Evolutionary conservation across 2,797 vertebrate species (phyloP), one percentile per base, ranked within the genome.

Genomic region (Pseudochirops corinnae): DNA sequence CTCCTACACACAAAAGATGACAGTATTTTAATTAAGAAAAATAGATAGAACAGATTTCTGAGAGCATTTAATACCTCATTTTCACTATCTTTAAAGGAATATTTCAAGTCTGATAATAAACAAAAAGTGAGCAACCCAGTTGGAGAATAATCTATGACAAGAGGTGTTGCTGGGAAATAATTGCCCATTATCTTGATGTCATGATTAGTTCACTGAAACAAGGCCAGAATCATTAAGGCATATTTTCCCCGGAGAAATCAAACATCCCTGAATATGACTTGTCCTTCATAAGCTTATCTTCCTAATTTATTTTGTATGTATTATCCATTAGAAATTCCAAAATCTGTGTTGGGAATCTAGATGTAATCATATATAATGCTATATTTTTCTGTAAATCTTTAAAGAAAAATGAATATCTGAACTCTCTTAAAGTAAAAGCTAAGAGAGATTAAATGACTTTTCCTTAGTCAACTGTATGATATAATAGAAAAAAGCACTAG

Each of bases 231-330:
- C 93, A 11, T 21, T 90, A 95, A 11, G 5, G 5, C 14, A 92
- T 28, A 21, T 90, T 90, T 14, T 18, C 60, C 5, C 82, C 60
- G 58, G n/a, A 94, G 94, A 94, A 92, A 33, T 56, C 13, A 52
- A 94, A 93, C 56, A 62, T 46, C 94, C 93, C 91, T 91, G 74
- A 74, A 58, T 67, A 14, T 91, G n/a, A 93, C 13, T 92, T 91
- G 12, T 33, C 56, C 29, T 87, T 94, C 90, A 56, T 28, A 95
- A 93, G 82, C 60, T 10, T 94, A 10, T 11, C 33, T 2, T 52
- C 10, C 39, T 62, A 55, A 74, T 31, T 92, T 13, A 58, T 24
- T 87, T 46, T 11, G 3, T 94, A 92, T 13, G 90, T 93, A 94
- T 90, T 58, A 52, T 52, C 2, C 92, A 10, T 46, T 62, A 82